Evolutionary conservation across 1,140 invertebrate species (phyloP), one percentile per base, ranked within the genome.

Genomic region (Drosophila ambigua): DNA sequence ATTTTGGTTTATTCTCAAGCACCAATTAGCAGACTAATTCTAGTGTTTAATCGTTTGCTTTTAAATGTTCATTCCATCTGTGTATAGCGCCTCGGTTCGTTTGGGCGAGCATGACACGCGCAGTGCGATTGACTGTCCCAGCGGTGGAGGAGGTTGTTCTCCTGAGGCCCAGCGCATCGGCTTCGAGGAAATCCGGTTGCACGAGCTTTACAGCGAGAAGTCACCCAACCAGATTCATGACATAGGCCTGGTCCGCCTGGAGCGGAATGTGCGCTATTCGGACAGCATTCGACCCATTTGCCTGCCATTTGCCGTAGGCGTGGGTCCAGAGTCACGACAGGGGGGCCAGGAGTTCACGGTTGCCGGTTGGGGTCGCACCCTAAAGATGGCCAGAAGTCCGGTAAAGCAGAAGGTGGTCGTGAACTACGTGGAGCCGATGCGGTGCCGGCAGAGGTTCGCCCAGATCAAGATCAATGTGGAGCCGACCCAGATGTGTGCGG

Each of bases 331-430:
- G 43, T 16, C 44, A 3, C 52, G 68, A 4, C 58, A 41, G 5
- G 50, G 71, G 0, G 90, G 82, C 4, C 79, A 83, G 54, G 83
- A 41, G 24, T 92, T 95, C 0, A 93, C 93, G 24, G 94, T 95
- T 0, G 95, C 95, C 0, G 96, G 96, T 1, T 97, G 95, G 95
- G 94, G 94, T 23, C 92, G 93, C 84, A 94, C 93, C 26, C 83
- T 93, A 45, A 69, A 82, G 28, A 91, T 92, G 90, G 88, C 51
- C 4, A 68, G 64, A 2, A 83, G 79, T 71, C 66, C 82, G 0
- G 35, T 84, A n/a, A 88, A 88, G 45, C 87, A 90, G 11, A 89
- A 90, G 43, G 44, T 90, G 8, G 5, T 24, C 4, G 77, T 89
- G 0, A 55, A 28, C 46, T 84, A 54, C 26, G 74, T 89, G 71